phyloP scores from a whole-genome alignment of 2,888 invertebrate species.

The Ophion ventricosus region DNA sequence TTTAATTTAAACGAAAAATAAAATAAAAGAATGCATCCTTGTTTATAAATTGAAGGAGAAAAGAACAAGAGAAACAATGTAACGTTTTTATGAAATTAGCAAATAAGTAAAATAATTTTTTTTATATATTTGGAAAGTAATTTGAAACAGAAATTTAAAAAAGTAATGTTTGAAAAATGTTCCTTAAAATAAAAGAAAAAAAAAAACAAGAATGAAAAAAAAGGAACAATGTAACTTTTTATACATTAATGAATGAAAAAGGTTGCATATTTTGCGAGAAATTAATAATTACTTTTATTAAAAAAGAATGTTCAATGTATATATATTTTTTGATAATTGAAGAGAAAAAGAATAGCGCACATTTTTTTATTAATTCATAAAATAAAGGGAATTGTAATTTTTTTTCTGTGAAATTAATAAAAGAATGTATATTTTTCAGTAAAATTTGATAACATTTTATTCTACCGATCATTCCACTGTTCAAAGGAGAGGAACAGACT shows the following conservation, averaged over 20 bases:
- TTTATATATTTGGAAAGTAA: background rate
- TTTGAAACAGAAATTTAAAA: no score
- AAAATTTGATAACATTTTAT: no score
- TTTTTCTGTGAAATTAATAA: background rate
- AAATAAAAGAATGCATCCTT: no score
- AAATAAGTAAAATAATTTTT: background rate
- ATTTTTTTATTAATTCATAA: background rate
- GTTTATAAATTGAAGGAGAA: no score
- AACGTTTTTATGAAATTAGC: no score
- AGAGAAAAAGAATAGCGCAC: background rate
- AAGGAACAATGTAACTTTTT: background rate
- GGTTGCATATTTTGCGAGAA: background rate
- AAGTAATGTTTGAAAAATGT: no score
- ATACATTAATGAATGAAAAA: background rate
- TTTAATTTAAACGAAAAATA: no score
- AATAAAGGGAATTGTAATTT: background rate
- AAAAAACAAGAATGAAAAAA: conserved; percentile 1
- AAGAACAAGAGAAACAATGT: no score
- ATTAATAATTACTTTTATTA: no score
- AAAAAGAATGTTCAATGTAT: background rate
- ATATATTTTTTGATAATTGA: background rate
- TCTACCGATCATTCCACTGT: no score
- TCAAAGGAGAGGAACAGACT: no score
- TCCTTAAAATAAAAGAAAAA: background rate
- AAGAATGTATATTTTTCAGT: background rate